Evolutionary conservation across 2,113 vertebrate species (phyloP).

Genomic region (Cyanoderma ruficeps): DNA sequence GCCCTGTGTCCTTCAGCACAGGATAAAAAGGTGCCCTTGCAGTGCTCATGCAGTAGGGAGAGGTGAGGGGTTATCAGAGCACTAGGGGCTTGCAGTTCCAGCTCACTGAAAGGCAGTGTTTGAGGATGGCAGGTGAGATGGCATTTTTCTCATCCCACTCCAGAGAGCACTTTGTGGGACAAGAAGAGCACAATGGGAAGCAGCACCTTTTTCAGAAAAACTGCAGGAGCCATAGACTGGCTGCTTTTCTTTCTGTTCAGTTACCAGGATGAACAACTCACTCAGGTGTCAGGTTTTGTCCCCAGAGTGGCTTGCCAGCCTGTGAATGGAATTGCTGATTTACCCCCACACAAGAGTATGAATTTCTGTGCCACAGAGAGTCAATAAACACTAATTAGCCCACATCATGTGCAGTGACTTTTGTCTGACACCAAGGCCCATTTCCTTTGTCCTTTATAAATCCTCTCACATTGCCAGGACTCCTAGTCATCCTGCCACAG

Average conservation of each 20-base stretch:
- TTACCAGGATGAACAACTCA: neutral
- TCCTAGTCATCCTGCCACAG: neutral
- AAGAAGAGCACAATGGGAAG: neutral
- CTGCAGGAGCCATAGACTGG: neutral
- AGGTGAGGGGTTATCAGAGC: neutral
- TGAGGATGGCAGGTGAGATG: rapidly evolving
- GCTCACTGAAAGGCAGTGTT: rapidly evolving
- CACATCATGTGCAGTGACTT: neutral
- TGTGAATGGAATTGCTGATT: neutral
- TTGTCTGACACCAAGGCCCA: neutral
- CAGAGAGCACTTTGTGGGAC: neutral
- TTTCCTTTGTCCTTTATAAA: neutral
- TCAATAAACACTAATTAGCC: neutral
- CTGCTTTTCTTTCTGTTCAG: neutral
- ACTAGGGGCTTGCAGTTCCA: neutral
- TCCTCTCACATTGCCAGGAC: rapidly evolving
- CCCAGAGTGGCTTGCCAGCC: neutral
- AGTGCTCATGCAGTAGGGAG: rapidly evolving
- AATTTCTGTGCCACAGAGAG: neutral
- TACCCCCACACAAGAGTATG: neutral
- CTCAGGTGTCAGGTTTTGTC: neutral
- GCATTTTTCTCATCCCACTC: neutral
- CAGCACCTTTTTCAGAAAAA: neutral
- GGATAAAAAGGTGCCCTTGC: neutral
- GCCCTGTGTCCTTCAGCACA: neutral